A percentile compares a stretch with the other conserved stretches of the same genome.
phyloP scores from a whole-genome alignment of 2,797 vertebrate genomes.

The Aeoliscus strigatus region DNA sequence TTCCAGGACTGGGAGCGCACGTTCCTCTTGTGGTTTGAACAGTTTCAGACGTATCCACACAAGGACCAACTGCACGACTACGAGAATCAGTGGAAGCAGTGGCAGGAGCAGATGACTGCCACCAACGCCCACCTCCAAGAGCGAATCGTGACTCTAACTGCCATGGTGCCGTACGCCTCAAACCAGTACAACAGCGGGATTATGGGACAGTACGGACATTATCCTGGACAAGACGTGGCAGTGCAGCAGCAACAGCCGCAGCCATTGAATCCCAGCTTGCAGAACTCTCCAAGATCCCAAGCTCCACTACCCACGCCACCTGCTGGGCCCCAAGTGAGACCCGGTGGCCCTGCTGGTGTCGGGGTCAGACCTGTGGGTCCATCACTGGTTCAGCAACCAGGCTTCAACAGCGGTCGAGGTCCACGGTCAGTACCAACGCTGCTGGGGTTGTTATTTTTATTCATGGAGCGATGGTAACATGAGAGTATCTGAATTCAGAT shows the following conservation, averaged over 20 bases:
- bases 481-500: too few relatives aligned
- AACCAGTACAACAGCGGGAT: slow-evolving; percentile 65
- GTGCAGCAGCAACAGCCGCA: slow-evolving; percentile 69
- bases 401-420: slow-evolving; percentile 76
- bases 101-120: slow-evolving; percentile 96
- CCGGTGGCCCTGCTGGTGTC: slow-evolving; percentile 61
- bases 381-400: slow-evolving; percentile 70
- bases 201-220: slow-evolving; percentile 78
- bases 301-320: slow-evolving; percentile 43
- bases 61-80: slow-evolving; percentile 96
- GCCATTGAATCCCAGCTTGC: slow-evolving; percentile 40
- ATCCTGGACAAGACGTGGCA: slow-evolving; percentile 61
- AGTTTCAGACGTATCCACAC: slow-evolving; percentile 91
- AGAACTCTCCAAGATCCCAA: slow-evolving; percentile 36
- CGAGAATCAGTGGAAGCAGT: slow-evolving; percentile 94
- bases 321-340: slow-evolving; percentile 40
- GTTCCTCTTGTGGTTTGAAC: slow-evolving; percentile 90
- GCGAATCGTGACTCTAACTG: slow-evolving; percentile 81
- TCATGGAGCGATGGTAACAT: too few relatives aligned
- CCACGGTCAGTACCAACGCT: slow-evolving; percentile 73
- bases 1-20: slow-evolving; percentile 89
- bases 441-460: background rate
- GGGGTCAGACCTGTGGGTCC: slow-evolving; percentile 65
- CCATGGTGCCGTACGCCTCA: slow-evolving; percentile 78
- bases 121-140: slow-evolving; percentile 88